Evolutionary conservation across 2,113 vertebrate genomes (phyloP), one percentile per base, ranked within the genome.

Genomic region (Microtus richardsoni): DNA sequence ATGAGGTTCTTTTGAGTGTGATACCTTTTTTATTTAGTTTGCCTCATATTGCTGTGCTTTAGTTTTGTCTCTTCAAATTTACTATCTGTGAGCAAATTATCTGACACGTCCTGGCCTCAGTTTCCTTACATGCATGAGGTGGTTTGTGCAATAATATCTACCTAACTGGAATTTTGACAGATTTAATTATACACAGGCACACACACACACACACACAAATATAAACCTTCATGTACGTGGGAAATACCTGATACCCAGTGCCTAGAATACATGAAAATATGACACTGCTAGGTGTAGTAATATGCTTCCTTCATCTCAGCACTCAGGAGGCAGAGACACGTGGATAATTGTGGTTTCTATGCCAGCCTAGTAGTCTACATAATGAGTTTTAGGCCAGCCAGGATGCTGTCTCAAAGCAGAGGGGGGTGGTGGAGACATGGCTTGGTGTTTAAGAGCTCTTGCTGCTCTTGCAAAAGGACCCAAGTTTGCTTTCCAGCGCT

Each of bases 221-320:
- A 49, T 2, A 71, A 19, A 19, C 36, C 70, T n/a, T 7, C 36
- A 68, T 44, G 47, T 2, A 68, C 17, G 24, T 9, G 33, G 16
- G 13, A 12, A 41, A 49, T 62, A 90, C 28, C 62, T 66, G 60
- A 36, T 68, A 62, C 11, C 62, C 17, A 60, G 39, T 73, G 6
- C 68, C 33, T 77, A 41, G 26, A 80, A 83, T 66, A 97, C 62
- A 79, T 26, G 8, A 91, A 66, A 86, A 74, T 94, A n/a, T 80
- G 33, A 82, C 8, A 82, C 22, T 60, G 41, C 33, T 54, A 19
- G 5, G 52, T 60, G 52, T 82, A 36, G 52, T 60, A 22, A 12
- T 58, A 21, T 30, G 33, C 8, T 10, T 30, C 11, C 58, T 82
- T 82, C 26, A 39, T 26, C 79, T 60, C 79, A 82, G 52, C 33